Conservation (phyloP, 2,888 invertebrate species). For the Daptonema setosum region DNA sequence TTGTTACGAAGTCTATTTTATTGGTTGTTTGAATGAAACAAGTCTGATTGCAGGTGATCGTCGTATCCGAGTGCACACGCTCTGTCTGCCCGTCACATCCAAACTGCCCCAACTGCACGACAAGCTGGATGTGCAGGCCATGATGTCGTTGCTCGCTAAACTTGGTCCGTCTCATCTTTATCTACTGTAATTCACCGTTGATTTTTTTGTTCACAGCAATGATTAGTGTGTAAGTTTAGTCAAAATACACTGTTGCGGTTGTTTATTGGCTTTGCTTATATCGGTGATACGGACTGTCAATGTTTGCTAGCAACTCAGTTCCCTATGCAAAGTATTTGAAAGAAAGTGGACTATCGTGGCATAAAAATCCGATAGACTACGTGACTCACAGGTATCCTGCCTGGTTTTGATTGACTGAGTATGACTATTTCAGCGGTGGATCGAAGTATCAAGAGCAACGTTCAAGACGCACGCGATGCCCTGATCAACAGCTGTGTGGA, state of each 20-base stretch:
- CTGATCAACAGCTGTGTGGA: slow-evolving; percentile 83
- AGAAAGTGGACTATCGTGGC: too few species aligned
- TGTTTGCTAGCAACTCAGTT: too few species aligned
- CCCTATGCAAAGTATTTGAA: too few species aligned
- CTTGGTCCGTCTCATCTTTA: slow-evolving; percentile 46
- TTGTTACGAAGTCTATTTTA: neutral
- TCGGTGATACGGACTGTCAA: too few species aligned
- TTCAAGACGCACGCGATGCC: slow-evolving; percentile 83
- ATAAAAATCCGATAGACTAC: too few species aligned
- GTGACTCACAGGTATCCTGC: too few species aligned
- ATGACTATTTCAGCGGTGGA: slow-evolving; percentile 87
- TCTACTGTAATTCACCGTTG: neutral
- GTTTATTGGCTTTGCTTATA: too few species aligned
- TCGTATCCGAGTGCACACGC: slow-evolving; percentile 84
- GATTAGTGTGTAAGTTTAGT: too few species aligned
- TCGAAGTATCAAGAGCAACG: slow-evolving; percentile 48
- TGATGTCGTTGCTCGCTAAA: slow-evolving; percentile 71
- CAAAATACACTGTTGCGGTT: too few species aligned
- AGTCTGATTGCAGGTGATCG: slow-evolving; percentile 47
- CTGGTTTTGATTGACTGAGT: too few species aligned
- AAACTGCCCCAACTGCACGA: slow-evolving; percentile 64
- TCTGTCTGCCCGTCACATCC: slow-evolving; percentile 70
- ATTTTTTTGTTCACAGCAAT: too few species aligned
- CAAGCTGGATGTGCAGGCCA: slow-evolving; percentile 73
- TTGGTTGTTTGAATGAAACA: neutral